phyloP scores from a whole-genome alignment of 64 coral and sea anemone genomes.

The Montipora foliosa region DNA sequence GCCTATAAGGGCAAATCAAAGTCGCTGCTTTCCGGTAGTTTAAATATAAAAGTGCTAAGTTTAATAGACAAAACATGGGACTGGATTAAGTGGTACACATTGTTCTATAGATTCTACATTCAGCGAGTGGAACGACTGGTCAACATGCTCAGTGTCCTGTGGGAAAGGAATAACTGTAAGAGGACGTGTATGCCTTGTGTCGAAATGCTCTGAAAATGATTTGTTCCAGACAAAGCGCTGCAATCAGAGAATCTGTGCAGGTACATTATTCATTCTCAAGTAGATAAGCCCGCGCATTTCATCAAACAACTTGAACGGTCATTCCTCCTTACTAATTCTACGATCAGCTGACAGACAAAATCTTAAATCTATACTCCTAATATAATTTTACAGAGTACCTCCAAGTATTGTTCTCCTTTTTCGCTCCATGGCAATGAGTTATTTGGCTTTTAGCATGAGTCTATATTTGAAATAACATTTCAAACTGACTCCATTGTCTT shows the following conservation, averaged over 20 bases:
- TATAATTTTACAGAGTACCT: too few species aligned
- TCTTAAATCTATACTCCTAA: too few species aligned
- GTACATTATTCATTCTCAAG: slow-evolving; percentile 6
- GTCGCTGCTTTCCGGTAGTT: too few species aligned
- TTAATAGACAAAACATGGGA: not conserved
- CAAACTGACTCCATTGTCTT: not conserved
- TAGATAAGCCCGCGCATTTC: not conserved
- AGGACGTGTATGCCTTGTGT: slow-evolving; percentile 49
- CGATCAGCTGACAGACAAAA: too few species aligned
- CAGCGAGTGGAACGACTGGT: slow-evolving; percentile 79
- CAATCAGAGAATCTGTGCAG: slow-evolving; percentile 46
- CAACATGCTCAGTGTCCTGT: slow-evolving; percentile 62
- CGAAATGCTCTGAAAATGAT: slow-evolving; percentile 49
- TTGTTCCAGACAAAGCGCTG: slow-evolving; percentile 59
- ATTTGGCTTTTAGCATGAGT: too few species aligned
- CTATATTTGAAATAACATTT: not conserved
- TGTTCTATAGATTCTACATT: slow-evolving; percentile 26
- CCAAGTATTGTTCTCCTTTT: too few species aligned
- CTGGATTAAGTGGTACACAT: not conserved
- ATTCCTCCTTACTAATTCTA: too few species aligned
- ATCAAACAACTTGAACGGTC: not conserved
- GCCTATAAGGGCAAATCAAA: too few species aligned
- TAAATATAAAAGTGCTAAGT: too few species aligned
- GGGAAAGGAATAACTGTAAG: slow-evolving; percentile 35
- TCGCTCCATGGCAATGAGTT: too few species aligned